Base-by-base conservation (phyloP, 2,797 vertebrate species). In the Catamblyrhynchus diadema region DNA sequence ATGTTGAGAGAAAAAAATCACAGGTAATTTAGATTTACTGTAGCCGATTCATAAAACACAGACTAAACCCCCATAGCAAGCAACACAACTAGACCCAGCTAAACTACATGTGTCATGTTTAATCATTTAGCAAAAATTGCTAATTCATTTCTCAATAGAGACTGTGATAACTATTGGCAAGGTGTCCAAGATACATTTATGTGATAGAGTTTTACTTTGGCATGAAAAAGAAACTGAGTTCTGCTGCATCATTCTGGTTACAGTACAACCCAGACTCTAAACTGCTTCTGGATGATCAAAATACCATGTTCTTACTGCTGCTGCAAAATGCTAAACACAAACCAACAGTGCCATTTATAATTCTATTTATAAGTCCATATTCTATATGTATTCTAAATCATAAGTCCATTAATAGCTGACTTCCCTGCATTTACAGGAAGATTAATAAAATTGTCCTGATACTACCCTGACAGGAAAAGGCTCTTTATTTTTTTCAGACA, bases 341-440 rank as follows among this genome's bases (percentile, higher is more conserved):
- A 93, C 51, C 73, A 80, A 75, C 8, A 12, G 56, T 72, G 92
- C 35, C 85, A 92, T 87, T 89, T 83, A 67, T 90, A 97, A 96
- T 95, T 95, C 41, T 30, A 32, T 60, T 41, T 32, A 12, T 19
- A 78, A 65, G 3, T 35, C 30, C 25, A 35, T 51, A 71, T 32
- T 39, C 14, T 13, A 59, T 24, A 45, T 11, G 6, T 21, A 59
- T 72, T 72, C 59, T 5, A n/a, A 24, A 72, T 35, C 60, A 28
- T 21, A 94, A 97, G 72, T 91, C 74, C 78, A 92, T 97, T 96
- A 94, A 96, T 91, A 98, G 88, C 69, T 50, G 30, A 88, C 80
- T 96, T 91, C 69, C 62, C 74, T 78, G 86, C 85, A 81, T 94
- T 97, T 96, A 96, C 81, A 94, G 97, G 94, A 97, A 97, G 78